Evolutionary conservation across 2,888 invertebrate genomes (phyloP).

Genomic region (Athripsodes cinereus): DNA sequence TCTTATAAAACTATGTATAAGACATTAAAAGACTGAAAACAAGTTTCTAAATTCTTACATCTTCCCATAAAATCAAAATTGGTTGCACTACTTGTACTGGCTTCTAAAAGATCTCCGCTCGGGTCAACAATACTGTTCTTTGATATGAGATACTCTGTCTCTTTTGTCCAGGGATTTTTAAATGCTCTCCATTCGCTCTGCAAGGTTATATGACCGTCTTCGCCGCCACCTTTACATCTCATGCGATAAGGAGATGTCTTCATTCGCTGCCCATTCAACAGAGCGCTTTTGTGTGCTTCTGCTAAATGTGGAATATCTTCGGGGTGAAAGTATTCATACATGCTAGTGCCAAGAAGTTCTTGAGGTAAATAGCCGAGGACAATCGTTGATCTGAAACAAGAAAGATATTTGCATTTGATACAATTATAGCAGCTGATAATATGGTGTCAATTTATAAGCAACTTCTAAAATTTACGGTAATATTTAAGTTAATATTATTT

Average conservation of each 20-base stretch:
- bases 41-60: too few relatives aligned
- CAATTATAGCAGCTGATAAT: too few relatives aligned
- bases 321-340: constrained; percentile 87
- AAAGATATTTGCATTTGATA: too few relatives aligned
- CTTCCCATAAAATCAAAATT: constrained; percentile 52
- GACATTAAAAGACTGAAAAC: too few relatives aligned
- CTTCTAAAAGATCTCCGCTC: constrained; percentile 28
- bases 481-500: too few relatives aligned
- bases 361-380: constrained; percentile 89
- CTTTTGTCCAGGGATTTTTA: constrained; percentile 93
- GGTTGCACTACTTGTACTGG: constrained; percentile 35
- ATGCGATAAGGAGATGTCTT: constrained; percentile 72
- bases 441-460: too few relatives aligned
- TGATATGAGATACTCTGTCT: constrained; percentile 84
- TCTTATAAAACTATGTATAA: too few relatives aligned
- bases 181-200: constrained; percentile 86
- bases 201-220: constrained; percentile 50
- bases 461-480: too few relatives aligned
- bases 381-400: constrained; percentile 66
- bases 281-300: constrained; percentile 74
- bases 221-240: constrained; percentile 70
- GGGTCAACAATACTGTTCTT: constrained; percentile 67
- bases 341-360: constrained; percentile 84
- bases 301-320: constrained; percentile 75
- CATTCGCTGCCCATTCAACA: constrained; percentile 57